Percentiles rank a stretch among this genome's conserved stretches.
Evolutionary conservation across 64 coral and sea anemone species (phyloP).

Genomic region (Trachythela sp.): DNA sequence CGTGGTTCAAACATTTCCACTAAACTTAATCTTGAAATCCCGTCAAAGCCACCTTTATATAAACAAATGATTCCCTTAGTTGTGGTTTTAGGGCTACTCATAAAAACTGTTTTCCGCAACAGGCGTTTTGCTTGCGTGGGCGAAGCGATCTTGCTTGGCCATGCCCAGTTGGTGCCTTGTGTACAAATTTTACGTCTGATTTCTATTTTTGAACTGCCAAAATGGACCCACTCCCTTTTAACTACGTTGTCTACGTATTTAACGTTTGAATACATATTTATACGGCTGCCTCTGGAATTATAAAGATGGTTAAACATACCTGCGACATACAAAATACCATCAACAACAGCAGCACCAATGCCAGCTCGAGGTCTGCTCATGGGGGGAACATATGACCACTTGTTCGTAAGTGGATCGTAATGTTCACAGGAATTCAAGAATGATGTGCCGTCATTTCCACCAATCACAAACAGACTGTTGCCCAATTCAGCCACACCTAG

Average conservation of each 20-base stretch:
- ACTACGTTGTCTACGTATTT: neutral
- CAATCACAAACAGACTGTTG: constrained; percentile 89
- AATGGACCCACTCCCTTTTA: too few species aligned
- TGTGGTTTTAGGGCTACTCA: neutral
- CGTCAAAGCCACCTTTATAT: constrained; percentile 84
- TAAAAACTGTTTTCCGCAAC: too few species aligned
- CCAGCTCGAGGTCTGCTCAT: constrained; percentile 86
- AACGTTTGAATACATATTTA: too few species aligned
- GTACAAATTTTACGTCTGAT: too few species aligned
- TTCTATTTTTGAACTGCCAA: too few species aligned
- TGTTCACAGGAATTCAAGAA: constrained; percentile 90
- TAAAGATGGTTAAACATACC: too few species aligned
- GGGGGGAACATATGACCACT: constrained; percentile 78
- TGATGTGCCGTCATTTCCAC: constrained; percentile 95
- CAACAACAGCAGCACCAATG: constrained; percentile 89
- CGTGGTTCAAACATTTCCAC: constrained; percentile 98
- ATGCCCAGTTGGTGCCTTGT: too few species aligned
- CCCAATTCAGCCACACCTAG: constrained; percentile 93
- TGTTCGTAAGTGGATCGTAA: constrained; percentile 90
- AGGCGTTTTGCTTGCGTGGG: too few species aligned
- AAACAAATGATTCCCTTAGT: neutral
- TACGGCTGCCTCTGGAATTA: too few species aligned
- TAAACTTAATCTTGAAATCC: constrained; percentile 75
- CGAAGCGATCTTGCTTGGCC: too few species aligned
- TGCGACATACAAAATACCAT: constrained; percentile 79